Evolutionary conservation across 2,888 invertebrate species (phyloP).

Genomic region (Arctia plantaginis): DNA sequence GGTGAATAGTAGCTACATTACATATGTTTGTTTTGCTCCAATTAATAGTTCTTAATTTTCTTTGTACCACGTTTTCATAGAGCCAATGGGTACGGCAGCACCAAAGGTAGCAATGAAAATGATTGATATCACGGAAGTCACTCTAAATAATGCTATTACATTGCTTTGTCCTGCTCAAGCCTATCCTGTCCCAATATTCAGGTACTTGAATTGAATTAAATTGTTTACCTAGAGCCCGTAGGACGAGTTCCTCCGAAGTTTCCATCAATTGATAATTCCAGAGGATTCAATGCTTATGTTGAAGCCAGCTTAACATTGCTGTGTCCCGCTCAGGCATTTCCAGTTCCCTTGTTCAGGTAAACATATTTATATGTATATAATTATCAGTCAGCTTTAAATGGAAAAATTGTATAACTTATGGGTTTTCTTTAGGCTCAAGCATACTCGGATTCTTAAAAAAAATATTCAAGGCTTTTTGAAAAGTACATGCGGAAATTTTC

Average conservation of each 20-base stretch:
- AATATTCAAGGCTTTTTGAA: background rate
- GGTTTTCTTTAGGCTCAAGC: constrained; percentile 58
- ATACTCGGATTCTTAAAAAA: background rate
- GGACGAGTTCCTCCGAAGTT: constrained; percentile 90
- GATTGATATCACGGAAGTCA: constrained; percentile 80
- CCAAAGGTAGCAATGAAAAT: constrained; percentile 88
- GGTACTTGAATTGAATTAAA: constrained; percentile 76
- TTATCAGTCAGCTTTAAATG: constrained; percentile 58
- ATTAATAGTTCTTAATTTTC: constrained; percentile 29
- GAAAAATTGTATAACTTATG: constrained; percentile 72
- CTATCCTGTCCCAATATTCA: constrained; percentile 89
- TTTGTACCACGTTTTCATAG: constrained; percentile 75
- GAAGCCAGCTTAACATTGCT: constrained; percentile 87
- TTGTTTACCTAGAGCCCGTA: constrained; percentile 81
- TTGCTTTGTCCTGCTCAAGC: constrained; percentile 89
- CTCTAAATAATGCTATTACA: constrained; percentile 69
- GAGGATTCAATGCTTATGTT: constrained; percentile 81
- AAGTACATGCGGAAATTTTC: background rate
- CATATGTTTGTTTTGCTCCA: constrained; percentile 86
- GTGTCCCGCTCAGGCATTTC: constrained; percentile 91
- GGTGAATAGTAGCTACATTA: constrained; percentile 77
- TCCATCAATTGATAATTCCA: constrained; percentile 89
- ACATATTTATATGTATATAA: constrained; percentile 46
- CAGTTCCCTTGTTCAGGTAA: constrained; percentile 88
- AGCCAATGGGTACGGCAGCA: constrained; percentile 90